Conservation (phyloP, 1,140 invertebrate genomes). For the Onthophagus taurus region DNA sequence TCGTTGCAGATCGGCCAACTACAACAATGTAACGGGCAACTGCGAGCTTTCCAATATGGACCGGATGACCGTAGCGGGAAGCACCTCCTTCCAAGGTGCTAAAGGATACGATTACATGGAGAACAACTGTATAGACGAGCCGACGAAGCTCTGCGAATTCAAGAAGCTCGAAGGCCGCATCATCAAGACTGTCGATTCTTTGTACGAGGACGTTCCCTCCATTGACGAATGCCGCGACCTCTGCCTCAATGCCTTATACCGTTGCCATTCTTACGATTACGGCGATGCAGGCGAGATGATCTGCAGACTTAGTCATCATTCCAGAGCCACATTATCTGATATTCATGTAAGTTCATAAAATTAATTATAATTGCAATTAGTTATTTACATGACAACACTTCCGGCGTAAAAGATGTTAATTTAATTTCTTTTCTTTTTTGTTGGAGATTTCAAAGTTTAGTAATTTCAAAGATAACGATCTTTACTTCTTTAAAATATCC, state of each 20-base stretch:
- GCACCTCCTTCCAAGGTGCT: conserved; percentile 58
- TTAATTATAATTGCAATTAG: too few relatives aligned
- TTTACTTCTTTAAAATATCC: too few relatives aligned
- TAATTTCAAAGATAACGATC: too few relatives aligned
- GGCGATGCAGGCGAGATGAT: conserved; percentile 88
- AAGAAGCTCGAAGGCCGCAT: conserved; percentile 79
- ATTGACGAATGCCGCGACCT: conserved; percentile 79
- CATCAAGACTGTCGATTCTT: conserved; percentile 87
- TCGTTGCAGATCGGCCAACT: conserved; percentile 74
- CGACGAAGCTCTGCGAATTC: conserved; percentile 86
- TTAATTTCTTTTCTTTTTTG: too few relatives aligned
- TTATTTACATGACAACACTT: too few relatives aligned
- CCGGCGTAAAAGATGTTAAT: too few relatives aligned
- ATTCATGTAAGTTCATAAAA: conserved; percentile 65
- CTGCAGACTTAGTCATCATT: conserved; percentile 84
- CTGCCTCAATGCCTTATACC: conserved; percentile 74
- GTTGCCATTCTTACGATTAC: conserved; percentile 89
- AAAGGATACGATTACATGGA: conserved; percentile 76
- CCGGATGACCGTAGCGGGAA: conserved; percentile 72
- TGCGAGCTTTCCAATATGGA: conserved; percentile 87
- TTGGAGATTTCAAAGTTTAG: too few relatives aligned
- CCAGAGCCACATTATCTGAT: conserved; percentile 75
- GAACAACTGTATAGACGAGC: conserved; percentile 83
- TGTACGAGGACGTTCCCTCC: conserved; percentile 80
- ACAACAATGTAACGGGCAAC: conserved; percentile 71